These are phyloP conservation scores for Oreocharis arfaki DNA, from an alignment of 2,113 vertebrate genomes.

Conservation along the genomic window DNA sequence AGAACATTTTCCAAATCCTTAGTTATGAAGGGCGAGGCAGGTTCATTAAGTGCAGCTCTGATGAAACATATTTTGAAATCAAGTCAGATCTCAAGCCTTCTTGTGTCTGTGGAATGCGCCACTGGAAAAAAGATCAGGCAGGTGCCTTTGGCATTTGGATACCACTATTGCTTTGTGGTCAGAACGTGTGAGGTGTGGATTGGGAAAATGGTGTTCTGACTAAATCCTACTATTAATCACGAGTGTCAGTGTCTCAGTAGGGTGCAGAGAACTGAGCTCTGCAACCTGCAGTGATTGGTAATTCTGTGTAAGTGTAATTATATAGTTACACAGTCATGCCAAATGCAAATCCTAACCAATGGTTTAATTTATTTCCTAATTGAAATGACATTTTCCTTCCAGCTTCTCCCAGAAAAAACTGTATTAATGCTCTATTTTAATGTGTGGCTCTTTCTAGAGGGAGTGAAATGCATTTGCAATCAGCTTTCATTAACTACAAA, in stretches of 20 bases:
- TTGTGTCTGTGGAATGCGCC: not conserved
- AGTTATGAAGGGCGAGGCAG: not conserved
- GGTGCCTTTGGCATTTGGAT: not conserved
- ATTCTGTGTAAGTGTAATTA: not conserved
- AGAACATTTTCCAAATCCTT: not conserved
- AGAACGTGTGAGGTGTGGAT: not conserved
- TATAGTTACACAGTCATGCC: not conserved
- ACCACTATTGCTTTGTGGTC: not conserved
- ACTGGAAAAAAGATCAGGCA: not conserved
- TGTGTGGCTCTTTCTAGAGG: conserved; percentile 64
- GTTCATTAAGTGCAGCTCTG: not conserved
- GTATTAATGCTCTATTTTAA: not conserved
- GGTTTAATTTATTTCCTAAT: not conserved
- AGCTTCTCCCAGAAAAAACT: not conserved
- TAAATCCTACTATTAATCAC: not conserved
- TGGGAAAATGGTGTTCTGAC: not conserved
- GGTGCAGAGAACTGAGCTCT: not conserved
- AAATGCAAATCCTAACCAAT: not conserved
- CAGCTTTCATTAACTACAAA: conserved; percentile 77
- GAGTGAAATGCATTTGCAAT: conserved; percentile 74
- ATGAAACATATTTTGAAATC: not conserved
- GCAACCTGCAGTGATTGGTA: not conserved
- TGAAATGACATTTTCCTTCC: not conserved
- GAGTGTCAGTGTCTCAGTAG: not conserved
- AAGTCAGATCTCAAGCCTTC: not conserved